These are phyloP conservation scores for Tipula lateralis DNA, from an alignment of 2,888 invertebrate species.

Conservation along the genomic window DNA sequence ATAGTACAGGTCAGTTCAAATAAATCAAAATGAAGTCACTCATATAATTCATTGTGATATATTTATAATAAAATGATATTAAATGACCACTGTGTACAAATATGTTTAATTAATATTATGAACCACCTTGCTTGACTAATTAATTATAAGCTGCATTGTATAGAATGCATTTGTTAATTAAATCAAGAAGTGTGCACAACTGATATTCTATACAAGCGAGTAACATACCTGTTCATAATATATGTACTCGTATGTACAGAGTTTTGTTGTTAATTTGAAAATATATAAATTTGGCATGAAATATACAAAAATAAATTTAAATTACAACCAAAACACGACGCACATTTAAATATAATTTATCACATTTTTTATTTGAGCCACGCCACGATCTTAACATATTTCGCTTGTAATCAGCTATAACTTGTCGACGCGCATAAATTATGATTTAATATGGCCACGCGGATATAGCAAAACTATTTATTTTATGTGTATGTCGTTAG, in stretches of 20 bases:
- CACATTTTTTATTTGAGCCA: not conserved
- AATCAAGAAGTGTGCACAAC: not conserved
- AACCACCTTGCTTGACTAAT: not conserved
- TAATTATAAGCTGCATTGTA: not conserved
- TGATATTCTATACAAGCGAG: not conserved
- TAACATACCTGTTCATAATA: no score
- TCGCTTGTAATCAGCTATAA: not conserved
- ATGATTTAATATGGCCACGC: not conserved
- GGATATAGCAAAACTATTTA: not conserved
- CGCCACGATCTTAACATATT: not conserved
- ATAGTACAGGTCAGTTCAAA: not conserved
- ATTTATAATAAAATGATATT: not conserved
- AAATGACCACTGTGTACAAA: not conserved
- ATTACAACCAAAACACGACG: not conserved
- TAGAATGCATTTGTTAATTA: not conserved
- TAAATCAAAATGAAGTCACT: not conserved
- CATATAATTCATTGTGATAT: not conserved
- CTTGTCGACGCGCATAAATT: not conserved
- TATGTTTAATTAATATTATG: not conserved
- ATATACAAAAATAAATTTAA: constrained; percentile 42
- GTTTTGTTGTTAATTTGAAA: constrained; percentile 29
- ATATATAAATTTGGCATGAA: constrained; percentile 49
- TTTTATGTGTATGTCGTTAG: not conserved
- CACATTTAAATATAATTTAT: not conserved
- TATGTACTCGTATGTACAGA: not conserved